Percentiles rank a stretch among this genome's conserved stretches.
phyloP scores from a whole-genome alignment of 1,140 invertebrate genomes.

The Oryctes rhinoceros region DNA sequence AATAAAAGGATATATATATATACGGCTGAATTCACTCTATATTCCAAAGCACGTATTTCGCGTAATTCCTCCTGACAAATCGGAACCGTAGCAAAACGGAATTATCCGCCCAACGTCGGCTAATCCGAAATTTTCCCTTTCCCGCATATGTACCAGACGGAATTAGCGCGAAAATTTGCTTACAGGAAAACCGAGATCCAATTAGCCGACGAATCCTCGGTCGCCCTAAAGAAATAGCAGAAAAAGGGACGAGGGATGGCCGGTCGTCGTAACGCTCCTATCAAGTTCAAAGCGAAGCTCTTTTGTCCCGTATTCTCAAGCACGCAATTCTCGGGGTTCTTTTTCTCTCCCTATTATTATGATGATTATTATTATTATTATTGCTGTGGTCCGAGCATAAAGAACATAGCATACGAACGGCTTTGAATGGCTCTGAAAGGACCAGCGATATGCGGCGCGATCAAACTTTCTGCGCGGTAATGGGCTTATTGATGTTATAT shows the following conservation, averaged over 20 bases:
- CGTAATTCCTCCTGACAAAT: conserved; percentile 9
- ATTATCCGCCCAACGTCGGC: not conserved
- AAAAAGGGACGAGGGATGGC: not conserved
- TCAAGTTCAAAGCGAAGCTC: conserved; percentile 2
- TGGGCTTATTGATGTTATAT: conserved; percentile 4
- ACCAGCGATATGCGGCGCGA: not conserved
- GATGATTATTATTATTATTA: conserved; percentile 19
- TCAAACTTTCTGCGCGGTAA: not conserved
- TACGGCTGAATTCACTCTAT: not conserved
- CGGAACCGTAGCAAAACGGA: not conserved
- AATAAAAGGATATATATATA: not conserved
- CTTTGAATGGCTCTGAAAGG: not conserved
- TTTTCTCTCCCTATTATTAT: not conserved
- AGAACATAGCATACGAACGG: not conserved
- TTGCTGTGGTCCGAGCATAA: not conserved
- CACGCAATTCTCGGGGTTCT: not conserved
- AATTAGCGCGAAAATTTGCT: conserved; percentile 13
- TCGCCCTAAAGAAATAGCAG: not conserved
- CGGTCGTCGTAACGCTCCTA: not conserved
- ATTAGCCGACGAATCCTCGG: not conserved
- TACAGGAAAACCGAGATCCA: conserved; percentile 12
- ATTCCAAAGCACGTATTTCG: not conserved
- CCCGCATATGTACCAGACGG: not conserved
- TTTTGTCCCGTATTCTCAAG: not conserved
- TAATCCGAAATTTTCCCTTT: conserved; percentile 5